A percentile compares a stretch with the other conserved stretches of the same genome.
Evolutionary conservation across 2,888 invertebrate genomes (phyloP).

Genomic region (Rotaria magnacalcarata): DNA sequence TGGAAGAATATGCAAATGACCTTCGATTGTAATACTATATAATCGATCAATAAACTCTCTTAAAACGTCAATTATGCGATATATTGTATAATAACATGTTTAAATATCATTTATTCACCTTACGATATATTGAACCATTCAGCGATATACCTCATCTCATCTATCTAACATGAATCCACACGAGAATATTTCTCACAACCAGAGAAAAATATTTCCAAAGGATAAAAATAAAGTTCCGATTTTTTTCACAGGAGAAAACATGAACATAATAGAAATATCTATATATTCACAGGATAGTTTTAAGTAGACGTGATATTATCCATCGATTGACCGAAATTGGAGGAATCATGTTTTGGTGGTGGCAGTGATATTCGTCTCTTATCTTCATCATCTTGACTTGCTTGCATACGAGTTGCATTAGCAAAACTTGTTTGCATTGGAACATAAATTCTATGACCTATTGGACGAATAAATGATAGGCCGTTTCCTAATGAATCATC

Average conservation of each 20-base stretch:
- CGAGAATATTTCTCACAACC: background rate
- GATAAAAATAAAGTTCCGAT: background rate
- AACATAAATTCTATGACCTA: background rate
- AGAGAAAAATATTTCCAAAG: background rate
- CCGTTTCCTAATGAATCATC: background rate
- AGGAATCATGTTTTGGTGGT: background rate
- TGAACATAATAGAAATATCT: background rate
- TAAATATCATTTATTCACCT: no score
- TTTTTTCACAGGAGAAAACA: background rate
- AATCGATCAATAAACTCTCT: no score
- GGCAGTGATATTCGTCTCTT: background rate
- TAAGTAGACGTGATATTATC: background rate
- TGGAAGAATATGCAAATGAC: no score
- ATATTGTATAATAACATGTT: no score
- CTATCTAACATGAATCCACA: background rate
- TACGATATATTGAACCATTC: no score
- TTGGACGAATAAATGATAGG: background rate
- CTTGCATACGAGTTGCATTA: background rate
- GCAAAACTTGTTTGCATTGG: constrained; percentile 25
- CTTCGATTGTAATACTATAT: no score
- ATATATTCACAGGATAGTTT: background rate
- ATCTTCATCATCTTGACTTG: background rate
- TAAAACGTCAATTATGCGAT: no score
- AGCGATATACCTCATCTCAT: background rate
- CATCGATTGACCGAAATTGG: background rate